A percentile compares a stretch with the other conserved stretches of the same genome.
These are phyloP conservation scores for Diachasma alloeum DNA, from an alignment of 1,140 invertebrate species.

Conservation along the genomic window DNA sequence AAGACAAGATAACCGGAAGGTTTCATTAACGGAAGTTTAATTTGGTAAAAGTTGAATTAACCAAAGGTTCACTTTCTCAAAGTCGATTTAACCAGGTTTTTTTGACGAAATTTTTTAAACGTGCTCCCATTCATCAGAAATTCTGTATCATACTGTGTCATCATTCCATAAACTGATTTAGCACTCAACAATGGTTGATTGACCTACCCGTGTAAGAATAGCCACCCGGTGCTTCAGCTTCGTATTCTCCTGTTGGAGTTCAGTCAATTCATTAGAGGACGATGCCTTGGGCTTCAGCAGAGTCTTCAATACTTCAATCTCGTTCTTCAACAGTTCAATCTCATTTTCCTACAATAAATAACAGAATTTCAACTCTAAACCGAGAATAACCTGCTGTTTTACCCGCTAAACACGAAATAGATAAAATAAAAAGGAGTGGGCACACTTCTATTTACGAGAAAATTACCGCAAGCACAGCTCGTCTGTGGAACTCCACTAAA, in stretches of 20 bases:
- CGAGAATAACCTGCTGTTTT: not conserved
- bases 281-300: constrained; percentile 44
- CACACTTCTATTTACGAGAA: not conserved
- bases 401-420: no score
- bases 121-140: no score
- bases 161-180: not conserved
- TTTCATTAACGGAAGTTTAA: no score
- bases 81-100: no score
- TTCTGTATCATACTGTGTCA: no score
- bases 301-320: constrained; percentile 62
- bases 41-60: no score
- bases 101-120: no score
- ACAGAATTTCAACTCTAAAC: not conserved
- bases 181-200: constrained; percentile 7
- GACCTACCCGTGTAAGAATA: constrained; percentile 79
- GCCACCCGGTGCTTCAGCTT: constrained; percentile 85
- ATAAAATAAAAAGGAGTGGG: no score
- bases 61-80: no score
- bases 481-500: not conserved
- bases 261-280: constrained; percentile 41
- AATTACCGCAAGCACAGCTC: not conserved
- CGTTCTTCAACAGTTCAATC: constrained; percentile 63
- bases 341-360: constrained; percentile 61
- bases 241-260: constrained; percentile 76
- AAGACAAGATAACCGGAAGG: no score